Evolutionary conservation across 2,888 invertebrate genomes (phyloP).

Genomic region (Erpobdella octoculata): DNA sequence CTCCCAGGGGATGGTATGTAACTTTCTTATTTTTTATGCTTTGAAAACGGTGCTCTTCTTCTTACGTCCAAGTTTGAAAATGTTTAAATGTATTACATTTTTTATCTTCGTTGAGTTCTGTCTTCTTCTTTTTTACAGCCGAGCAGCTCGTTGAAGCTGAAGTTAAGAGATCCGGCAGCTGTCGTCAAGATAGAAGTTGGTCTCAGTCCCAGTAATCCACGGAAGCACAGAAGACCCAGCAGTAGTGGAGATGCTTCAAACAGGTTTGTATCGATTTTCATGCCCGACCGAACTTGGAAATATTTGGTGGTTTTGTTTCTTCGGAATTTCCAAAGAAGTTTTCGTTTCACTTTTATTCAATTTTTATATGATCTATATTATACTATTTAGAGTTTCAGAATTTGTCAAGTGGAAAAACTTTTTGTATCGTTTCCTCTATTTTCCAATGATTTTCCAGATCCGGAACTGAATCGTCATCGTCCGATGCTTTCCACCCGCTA

Average conservation of each 20-base stretch:
- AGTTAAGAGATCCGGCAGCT: background rate
- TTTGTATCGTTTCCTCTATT: too few relatives aligned
- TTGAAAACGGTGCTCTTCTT: too few relatives aligned
- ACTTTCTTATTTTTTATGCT: too few relatives aligned
- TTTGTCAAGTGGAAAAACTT: background rate
- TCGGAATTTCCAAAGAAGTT: too few relatives aligned
- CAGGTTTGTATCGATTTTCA: background rate
- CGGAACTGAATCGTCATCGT: background rate
- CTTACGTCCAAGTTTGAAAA: background rate
- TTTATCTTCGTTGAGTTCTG: background rate
- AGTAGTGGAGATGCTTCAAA: background rate
- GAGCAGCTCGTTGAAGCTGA: background rate
- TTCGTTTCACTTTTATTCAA: too few relatives aligned
- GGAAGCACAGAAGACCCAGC: background rate
- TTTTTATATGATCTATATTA: background rate
- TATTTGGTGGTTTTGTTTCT: too few relatives aligned
- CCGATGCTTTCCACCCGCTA: background rate
- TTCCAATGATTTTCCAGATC: background rate
- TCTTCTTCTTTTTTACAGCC: background rate
- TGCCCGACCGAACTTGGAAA: too few relatives aligned
- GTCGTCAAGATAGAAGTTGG: conserved; percentile 2
- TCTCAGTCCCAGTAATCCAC: background rate
- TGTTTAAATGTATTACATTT: background rate
- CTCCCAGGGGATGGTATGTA: too few relatives aligned
- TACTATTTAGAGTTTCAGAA: background rate